Evolutionary conservation across 1,140 invertebrate genomes (phyloP), one percentile per base, ranked within the genome.

Genomic region (Leptopilina clavipes): DNA sequence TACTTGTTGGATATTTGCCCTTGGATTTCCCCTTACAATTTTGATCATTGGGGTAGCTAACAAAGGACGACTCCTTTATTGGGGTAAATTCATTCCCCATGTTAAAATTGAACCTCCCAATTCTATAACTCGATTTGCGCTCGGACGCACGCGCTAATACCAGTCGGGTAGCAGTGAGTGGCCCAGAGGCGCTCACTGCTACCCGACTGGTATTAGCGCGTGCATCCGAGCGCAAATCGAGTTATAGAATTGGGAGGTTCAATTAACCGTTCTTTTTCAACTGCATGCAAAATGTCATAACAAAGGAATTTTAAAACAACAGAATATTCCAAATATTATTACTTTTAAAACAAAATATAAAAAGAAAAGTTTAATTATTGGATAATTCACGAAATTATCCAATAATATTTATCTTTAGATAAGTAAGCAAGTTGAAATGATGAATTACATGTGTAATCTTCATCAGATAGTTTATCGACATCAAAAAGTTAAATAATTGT

Each of bases 1-100:
- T 65, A 65, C 59, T 65, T 65, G 59, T 65, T 65, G 22, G 22
- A n/a, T 65, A 65, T 37, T 65, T 65, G 22, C 56, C 56, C 56
- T 59, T 59, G 48, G n/a, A 31, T 25, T 31, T 59, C 59, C 59
- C 59, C 59, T 12, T 65, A 22, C 22, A 2, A 65, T 65, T 65
- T 31, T 65, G 59, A 65, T 31, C 5, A 31, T 65, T 25, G 59
- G 59, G 59, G 59, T 65, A n/a, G 19, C 25, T 14, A 65, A 65
- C 59, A 65, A 65, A 65, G 59, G 7, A 11, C 52, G 14, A 25
- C 11, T 31, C 25, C 31, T 65, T n/a, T n/a, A n/a, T n/a, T 14
- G 59, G 54, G 59, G 59, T 65, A 31, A 65, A n/a, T 65, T 65
- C 59, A 31, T 14, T 65, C 59, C 22, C 59, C 37, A 40, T 17